Conservation (phyloP, 2,113 vertebrate genomes). For the Columba janthina region DNA sequence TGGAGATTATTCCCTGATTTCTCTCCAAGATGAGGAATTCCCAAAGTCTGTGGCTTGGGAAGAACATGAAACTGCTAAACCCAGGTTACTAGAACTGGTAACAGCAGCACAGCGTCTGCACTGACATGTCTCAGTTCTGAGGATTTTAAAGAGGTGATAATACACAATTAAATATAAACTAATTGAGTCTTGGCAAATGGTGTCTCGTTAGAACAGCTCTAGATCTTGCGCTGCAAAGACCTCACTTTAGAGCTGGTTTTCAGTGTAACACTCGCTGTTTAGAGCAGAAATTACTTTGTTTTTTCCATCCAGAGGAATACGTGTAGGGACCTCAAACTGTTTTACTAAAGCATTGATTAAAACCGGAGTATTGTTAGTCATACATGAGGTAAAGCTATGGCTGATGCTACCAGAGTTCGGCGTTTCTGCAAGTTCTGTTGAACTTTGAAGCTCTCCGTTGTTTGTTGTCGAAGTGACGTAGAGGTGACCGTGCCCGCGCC, state of each 20-base stretch:
- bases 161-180: too few relatives aligned
- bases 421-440: not conserved
- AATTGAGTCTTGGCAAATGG: too few relatives aligned
- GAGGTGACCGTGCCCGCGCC: not conserved
- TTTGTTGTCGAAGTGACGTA: not conserved
- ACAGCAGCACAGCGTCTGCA: too few relatives aligned
- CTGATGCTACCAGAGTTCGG: not conserved
- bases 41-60: not conserved
- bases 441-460: not conserved
- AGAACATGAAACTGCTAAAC: not conserved
- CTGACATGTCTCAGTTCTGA: too few relatives aligned
- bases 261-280: not conserved
- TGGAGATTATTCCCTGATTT: not conserved
- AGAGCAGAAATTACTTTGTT: not conserved
- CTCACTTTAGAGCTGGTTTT: not conserved
- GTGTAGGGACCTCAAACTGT: not conserved
- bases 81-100: not conserved
- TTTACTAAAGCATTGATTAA: not conserved
- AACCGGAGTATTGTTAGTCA: not conserved
- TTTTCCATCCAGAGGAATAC: not conserved
- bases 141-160: too few relatives aligned
- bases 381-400: not conserved
- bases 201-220: not conserved
- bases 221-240: not conserved
- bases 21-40: not conserved